phyloP scores from a whole-genome alignment of 2,797 vertebrate genomes.

The Thripadectes ignobilis region DNA sequence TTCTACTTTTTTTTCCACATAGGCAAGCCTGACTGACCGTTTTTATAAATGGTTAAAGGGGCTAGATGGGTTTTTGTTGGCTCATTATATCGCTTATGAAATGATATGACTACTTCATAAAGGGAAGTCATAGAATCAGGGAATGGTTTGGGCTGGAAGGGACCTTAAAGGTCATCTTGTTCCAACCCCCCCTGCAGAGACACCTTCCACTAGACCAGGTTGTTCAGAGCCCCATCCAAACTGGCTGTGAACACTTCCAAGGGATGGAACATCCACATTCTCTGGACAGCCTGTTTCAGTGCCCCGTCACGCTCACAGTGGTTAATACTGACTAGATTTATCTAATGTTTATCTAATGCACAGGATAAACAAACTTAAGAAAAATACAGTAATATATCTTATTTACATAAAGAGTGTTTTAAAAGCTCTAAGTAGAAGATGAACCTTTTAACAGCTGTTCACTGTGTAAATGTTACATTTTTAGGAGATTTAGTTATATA shows the following conservation, averaged over 20 bases:
- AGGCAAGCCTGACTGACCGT: neutral
- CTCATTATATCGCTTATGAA: fast-evolving
- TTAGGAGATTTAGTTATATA: neutral
- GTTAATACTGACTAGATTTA: neutral
- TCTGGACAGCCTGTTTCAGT: neutral
- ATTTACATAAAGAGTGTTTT: neutral
- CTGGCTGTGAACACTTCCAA: neutral
- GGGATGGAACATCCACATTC: neutral
- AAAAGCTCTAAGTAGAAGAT: neutral
- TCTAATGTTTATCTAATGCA: neutral
- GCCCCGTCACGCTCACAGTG: neutral
- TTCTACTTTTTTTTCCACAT: neutral
- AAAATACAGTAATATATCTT: neutral
- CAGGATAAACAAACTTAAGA: neutral
- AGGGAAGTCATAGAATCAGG: neutral
- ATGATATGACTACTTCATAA: neutral
- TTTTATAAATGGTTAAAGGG: neutral
- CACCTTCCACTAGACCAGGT: neutral
- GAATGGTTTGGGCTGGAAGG: neutral
- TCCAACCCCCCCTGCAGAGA: neutral
- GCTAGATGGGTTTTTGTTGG: neutral
- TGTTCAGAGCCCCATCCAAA: neutral
- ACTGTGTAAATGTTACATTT: neutral
- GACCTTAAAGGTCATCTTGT: neutral
- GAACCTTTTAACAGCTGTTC: neutral